Evolutionary conservation across 1,140 invertebrate species (phyloP).

Genomic region (Whitmania pigra): DNA sequence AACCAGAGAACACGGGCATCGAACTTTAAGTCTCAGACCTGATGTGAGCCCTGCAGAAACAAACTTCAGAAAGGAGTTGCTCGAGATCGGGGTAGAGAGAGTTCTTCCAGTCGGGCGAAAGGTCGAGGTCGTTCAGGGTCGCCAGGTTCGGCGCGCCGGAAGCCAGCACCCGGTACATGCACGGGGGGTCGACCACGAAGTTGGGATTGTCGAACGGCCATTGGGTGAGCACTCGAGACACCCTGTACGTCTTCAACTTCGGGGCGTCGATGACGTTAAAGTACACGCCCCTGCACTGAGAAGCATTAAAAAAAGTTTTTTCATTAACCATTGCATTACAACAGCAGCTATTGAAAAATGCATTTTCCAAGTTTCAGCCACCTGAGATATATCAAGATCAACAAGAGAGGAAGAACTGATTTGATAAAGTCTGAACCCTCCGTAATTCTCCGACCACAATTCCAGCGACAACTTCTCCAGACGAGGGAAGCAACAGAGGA

Average conservation of each 20-base stretch:
- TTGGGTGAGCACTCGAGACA: constrained; percentile 19
- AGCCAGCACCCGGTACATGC: constrained; percentile 32
- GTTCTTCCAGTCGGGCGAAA: constrained; percentile 30
- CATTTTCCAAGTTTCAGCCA: too few species aligned
- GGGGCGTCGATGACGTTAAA: constrained; percentile 31
- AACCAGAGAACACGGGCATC: too few species aligned
- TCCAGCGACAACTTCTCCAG: constrained; percentile 32
- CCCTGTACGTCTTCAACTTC: constrained; percentile 29
- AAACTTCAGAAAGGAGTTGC: constrained; percentile 33
- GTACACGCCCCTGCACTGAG: constrained; percentile 36
- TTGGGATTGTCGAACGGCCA: constrained; percentile 30
- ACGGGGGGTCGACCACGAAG: constrained; percentile 29
- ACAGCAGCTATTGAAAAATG: too few species aligned
- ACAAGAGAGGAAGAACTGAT: constrained; percentile 30
- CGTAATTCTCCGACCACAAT: constrained; percentile 35
- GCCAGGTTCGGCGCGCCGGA: constrained; percentile 31
- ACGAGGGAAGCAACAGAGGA: constrained; percentile 28
- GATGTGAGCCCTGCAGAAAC: constrained; percentile 29
- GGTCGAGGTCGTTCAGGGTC: constrained; percentile 34
- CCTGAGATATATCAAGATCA: constrained; percentile 33
- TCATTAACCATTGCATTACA: too few species aligned
- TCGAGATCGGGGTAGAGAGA: constrained; percentile 28
- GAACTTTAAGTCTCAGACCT: too few species aligned
- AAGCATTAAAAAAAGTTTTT: too few species aligned
- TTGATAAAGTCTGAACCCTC: constrained; percentile 29